Evolutionary conservation across 2,888 invertebrate species (phyloP).

Genomic region (Cryptus viduatorius): DNA sequence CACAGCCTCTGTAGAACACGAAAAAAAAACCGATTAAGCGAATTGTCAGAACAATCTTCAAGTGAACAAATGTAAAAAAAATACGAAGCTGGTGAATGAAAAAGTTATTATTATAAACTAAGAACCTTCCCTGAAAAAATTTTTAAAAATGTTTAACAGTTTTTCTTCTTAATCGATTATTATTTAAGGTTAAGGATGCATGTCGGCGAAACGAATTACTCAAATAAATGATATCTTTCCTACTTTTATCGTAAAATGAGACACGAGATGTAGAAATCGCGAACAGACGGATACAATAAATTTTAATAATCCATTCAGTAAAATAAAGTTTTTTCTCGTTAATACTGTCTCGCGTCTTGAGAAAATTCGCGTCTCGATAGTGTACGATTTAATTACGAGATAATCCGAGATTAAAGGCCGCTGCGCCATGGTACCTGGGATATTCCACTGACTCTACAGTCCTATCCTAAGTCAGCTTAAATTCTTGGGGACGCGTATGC

Average conservation of each 20-base stretch:
- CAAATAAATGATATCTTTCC: no score
- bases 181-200: no score
- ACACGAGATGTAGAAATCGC: no score
- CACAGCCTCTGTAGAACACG: background rate
- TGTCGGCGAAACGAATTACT: no score
- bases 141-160: no score
- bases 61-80: background rate
- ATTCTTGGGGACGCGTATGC: conserved; percentile 59
- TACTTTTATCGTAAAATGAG: no score
- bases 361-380: conserved; percentile 41
- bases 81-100: background rate
- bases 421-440: conserved; percentile 37
- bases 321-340: background rate
- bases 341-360: background rate
- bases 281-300: background rate
- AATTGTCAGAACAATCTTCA: background rate
- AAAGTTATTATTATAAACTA: no score
- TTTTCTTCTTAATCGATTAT: no score
- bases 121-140: no score
- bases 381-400: conserved; percentile 64
- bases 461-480: conserved; percentile 60
- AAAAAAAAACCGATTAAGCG: background rate
- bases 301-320: background rate
- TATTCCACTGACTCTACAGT: conserved; percentile 41
- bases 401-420: conserved; percentile 62